Conservation (phyloP, 2,113 vertebrate species). For the Cyprinodon variegatus region DNA sequence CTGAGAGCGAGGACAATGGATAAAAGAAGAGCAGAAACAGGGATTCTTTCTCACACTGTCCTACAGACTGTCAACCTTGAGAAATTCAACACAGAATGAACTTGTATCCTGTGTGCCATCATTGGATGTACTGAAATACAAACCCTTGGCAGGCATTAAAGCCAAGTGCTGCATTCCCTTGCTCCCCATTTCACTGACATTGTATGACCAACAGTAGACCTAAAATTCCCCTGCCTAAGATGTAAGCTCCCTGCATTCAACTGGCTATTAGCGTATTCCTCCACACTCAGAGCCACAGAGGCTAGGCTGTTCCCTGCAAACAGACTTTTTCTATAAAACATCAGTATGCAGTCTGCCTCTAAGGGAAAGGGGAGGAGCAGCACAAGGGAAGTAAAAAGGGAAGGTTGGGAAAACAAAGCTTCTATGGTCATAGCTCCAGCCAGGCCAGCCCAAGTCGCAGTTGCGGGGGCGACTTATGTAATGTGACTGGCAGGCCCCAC, state of each 20-base stretch:
- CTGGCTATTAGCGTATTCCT: conserved; percentile 71
- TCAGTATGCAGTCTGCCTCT: conserved; percentile 75
- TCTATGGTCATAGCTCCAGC: conserved; percentile 82
- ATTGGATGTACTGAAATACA: conserved; percentile 10
- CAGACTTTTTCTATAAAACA: conserved; percentile 78
- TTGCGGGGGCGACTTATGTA: conserved; percentile 81
- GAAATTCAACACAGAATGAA: conserved; percentile 30
- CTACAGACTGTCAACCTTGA: conserved; percentile 26
- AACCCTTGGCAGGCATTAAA: conserved; percentile 18
- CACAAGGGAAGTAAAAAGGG: conserved; percentile 65
- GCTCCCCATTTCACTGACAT: conserved; percentile 41
- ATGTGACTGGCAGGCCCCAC: conserved; percentile 81
- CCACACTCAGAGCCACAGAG: conserved; percentile 71
- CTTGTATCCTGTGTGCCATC: conserved; percentile 36
- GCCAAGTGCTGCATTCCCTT: conserved; percentile 3
- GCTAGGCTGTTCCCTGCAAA: conserved; percentile 77
- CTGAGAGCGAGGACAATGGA: conserved; percentile 9
- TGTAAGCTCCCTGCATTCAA: conserved; percentile 66
- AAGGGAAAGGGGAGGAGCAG: conserved; percentile 61
- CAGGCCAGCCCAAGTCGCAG: conserved; percentile 70
- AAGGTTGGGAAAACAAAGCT: conserved; percentile 80
- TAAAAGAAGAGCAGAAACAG: conserved; percentile 24
- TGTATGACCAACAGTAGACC: conserved; percentile 48
- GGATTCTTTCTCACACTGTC: conserved; percentile 25
- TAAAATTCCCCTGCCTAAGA: conserved; percentile 67